Percentiles rank a stretch among this genome's conserved stretches.
Conservation (phyloP, 2,113 vertebrate genomes). For the Lagopus leucura region DNA sequence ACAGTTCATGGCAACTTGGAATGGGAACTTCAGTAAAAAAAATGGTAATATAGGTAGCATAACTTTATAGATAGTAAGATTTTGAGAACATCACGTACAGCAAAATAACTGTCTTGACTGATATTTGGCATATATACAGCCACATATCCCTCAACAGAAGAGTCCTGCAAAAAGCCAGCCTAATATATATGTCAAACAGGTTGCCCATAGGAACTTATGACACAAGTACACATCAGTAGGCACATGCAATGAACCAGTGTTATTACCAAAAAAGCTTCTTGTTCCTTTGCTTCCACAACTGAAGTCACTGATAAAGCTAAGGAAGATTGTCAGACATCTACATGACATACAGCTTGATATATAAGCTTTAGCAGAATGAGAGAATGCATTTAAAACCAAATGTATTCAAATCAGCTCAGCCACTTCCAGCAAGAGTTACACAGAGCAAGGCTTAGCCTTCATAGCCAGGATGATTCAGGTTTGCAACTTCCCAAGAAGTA, state of each 20-base stretch:
- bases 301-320: background rate
- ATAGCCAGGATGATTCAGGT: background rate
- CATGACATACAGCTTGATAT: background rate
- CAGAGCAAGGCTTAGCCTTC: background rate
- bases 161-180: background rate
- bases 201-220: background rate
- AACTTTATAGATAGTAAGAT: background rate
- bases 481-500: background rate
- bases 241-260: background rate
- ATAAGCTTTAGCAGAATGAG: background rate
- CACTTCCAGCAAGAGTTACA: background rate
- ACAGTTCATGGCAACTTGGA: background rate
- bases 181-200: conserved; percentile 29
- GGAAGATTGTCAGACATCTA: background rate
- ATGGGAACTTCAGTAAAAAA: background rate
- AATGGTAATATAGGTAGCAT: background rate
- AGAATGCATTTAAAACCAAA: background rate
- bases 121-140: background rate
- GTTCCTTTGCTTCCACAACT: background rate
- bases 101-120: conserved; percentile 12
- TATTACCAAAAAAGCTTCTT: background rate
- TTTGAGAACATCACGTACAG: conserved; percentile 25
- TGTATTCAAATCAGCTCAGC: background rate
- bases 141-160: background rate
- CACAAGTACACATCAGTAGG: background rate